Evolutionary conservation across 2,113 vertebrate genomes (phyloP).

Genomic region (Pseudopodoces humilis): DNA sequence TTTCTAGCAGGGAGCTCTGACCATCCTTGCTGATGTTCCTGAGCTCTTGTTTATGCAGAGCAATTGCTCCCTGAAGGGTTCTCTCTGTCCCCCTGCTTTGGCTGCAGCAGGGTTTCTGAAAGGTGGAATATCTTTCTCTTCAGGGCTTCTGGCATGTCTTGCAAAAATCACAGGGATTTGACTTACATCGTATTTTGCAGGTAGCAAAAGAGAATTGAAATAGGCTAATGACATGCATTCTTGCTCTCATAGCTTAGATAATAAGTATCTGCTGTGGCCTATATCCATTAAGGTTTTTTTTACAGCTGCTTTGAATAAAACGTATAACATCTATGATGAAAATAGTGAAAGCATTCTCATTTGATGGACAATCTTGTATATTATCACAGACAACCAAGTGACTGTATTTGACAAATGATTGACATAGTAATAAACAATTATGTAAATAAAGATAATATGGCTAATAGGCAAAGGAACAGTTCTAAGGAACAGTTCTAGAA

Average conservation of each 20-base stretch:
- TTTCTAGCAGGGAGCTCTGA: background rate
- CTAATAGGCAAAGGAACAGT: background rate
- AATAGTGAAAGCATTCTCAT: background rate
- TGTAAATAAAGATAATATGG: background rate
- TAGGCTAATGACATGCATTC: constrained; percentile 6
- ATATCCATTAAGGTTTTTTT: background rate
- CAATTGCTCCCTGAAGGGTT: background rate
- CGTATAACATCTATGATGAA: background rate
- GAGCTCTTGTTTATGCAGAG: background rate
- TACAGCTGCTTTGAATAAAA: constrained; percentile 9
- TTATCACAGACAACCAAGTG: background rate
- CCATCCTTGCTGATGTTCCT: background rate
- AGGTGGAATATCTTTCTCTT: background rate
- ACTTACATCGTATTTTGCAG: background rate
- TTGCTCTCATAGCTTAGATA: background rate
- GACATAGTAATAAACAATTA: background rate
- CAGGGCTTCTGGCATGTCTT: background rate
- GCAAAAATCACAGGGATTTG: background rate
- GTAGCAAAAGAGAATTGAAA: background rate
- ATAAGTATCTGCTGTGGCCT: background rate
- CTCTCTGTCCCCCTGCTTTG: background rate
- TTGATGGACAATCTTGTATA: background rate
- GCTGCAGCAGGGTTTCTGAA: background rate
- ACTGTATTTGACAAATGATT: background rate
- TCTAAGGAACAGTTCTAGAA: background rate